Conservation (phyloP, 2,113 vertebrate genomes). For the Ancistrus triradiatus region DNA sequence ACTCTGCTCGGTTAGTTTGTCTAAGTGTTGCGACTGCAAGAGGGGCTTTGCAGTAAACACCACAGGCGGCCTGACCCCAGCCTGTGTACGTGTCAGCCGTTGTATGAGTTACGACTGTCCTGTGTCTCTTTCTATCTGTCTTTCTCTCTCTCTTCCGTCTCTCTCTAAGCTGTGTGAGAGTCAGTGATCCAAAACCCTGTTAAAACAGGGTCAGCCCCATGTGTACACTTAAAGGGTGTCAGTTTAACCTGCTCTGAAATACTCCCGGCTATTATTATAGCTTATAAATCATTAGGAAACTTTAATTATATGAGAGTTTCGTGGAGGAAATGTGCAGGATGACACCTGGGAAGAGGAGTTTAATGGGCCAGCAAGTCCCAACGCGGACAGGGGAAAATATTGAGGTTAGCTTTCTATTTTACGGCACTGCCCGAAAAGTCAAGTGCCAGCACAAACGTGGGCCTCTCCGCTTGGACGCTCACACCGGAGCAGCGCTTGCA, state of each 20-base stretch:
- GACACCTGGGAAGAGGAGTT: constrained; percentile 77
- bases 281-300: constrained; percentile 83
- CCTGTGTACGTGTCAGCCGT: constrained; percentile 36
- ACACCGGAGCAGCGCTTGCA: neutral
- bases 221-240: constrained; percentile 71
- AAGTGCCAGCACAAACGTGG: neutral
- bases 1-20: constrained; percentile 40
- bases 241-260: constrained; percentile 77
- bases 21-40: constrained; percentile 23
- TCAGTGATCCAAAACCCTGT: constrained; percentile 75
- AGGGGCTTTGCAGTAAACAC: constrained; percentile 40
- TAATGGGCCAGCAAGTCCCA: constrained; percentile 80
- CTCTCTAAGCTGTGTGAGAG: constrained; percentile 58
- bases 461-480: neutral
- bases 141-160: constrained; percentile 51
- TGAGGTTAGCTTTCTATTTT: constrained; percentile 78
- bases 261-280: constrained; percentile 77
- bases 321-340: constrained; percentile 73
- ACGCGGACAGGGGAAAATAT: constrained; percentile 70
- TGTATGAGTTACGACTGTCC: constrained; percentile 61
- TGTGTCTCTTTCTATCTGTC: constrained; percentile 49
- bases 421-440: constrained; percentile 55
- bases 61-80: constrained; percentile 33
- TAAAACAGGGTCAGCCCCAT: constrained; percentile 75
- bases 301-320: constrained; percentile 78